phyloP scores from a whole-genome alignment of 2,888 invertebrate species.

The Galerucella calmariensis region DNA sequence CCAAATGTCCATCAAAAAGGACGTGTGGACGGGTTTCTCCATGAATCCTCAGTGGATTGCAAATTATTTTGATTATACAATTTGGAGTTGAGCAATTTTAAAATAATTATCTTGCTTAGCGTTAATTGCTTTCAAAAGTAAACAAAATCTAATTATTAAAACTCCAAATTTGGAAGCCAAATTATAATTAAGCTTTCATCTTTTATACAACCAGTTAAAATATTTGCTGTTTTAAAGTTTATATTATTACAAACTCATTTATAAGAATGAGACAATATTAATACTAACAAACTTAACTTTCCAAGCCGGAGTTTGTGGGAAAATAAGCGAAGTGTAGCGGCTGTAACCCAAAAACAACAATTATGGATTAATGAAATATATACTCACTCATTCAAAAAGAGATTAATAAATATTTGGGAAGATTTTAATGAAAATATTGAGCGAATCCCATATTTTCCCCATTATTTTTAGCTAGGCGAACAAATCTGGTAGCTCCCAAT shows the following conservation, averaged over 20 bases:
- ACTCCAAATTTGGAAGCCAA: neutral
- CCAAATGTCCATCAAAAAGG: too few species aligned
- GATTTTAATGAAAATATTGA: too few species aligned
- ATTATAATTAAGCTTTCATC: constrained; percentile 1
- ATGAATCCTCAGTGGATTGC: too few species aligned
- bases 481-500: too few species aligned
- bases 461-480: too few species aligned
- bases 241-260: neutral
- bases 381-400: neutral
- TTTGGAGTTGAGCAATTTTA: too few species aligned
- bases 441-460: too few species aligned
- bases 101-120: neutral
- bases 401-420: neutral
- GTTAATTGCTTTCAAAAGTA: neutral
- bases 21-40: too few species aligned
- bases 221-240: neutral
- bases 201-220: neutral
- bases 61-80: too few species aligned
- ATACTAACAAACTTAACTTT: constrained; percentile 5
- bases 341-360: neutral
- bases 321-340: neutral
- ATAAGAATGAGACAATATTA: constrained; percentile 2
- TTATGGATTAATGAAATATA: too few species aligned
- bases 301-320: neutral
- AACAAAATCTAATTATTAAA: neutral